Conservation (phyloP, 2,797 vertebrate species). For the Sebastolobus alascanus region DNA sequence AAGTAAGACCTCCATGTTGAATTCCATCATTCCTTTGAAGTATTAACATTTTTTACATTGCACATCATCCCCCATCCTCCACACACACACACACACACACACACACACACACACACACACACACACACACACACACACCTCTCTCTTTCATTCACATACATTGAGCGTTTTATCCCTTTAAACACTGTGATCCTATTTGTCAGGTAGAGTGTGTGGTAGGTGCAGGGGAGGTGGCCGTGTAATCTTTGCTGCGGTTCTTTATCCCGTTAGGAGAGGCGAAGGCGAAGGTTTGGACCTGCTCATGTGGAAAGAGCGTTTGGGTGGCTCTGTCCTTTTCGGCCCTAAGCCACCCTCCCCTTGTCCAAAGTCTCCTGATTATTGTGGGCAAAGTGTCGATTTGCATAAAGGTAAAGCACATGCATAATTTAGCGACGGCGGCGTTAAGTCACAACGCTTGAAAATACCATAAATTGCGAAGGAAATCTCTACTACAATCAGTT, state of each 20-base stretch:
- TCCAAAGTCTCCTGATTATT: constrained; percentile 52
- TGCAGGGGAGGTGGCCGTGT: constrained; percentile 80
- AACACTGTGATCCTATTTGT: constrained; percentile 86
- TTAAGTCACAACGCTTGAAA: constrained; percentile 21
- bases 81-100: constrained; percentile 29
- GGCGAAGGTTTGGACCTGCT: constrained; percentile 76
- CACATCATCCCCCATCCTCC: constrained; percentile 41
- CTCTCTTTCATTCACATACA: constrained; percentile 74
- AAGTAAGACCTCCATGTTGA: constrained; percentile 70
- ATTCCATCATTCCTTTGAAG: constrained; percentile 74
- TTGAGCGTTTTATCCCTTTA: constrained; percentile 80
- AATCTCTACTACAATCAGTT: neutral
- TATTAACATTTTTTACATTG: constrained; percentile 70
- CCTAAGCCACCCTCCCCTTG: constrained; percentile 69
- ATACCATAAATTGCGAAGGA: neutral
- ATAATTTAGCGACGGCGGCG: constrained; percentile 35
- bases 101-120: constrained; percentile 41
- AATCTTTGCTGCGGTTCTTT: constrained; percentile 83
- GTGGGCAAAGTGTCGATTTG: constrained; percentile 29
- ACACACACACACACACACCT: constrained; percentile 37
- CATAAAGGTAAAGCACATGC: constrained; percentile 49
- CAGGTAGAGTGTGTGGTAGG: constrained; percentile 83
- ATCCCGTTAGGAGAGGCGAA: constrained; percentile 79
- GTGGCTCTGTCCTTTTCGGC: constrained; percentile 79
- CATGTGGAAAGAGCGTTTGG: constrained; percentile 84